Evolutionary conservation across 23 tunicate species (phyloP), one percentile per base, ranked within the genome.

Genomic region (Ciona savignyi): DNA sequence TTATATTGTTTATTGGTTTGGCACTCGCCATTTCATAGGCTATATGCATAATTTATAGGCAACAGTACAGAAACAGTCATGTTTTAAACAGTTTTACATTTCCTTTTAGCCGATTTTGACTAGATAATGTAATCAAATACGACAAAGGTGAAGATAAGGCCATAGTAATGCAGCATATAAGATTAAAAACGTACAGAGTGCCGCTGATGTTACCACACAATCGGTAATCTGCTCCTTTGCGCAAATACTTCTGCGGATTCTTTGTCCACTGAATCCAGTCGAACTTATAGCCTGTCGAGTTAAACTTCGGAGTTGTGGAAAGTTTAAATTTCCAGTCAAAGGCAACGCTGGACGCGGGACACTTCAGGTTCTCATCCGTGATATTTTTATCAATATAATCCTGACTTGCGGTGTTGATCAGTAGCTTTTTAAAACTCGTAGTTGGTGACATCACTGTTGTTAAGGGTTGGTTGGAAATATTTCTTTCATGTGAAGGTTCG

Each of bases 201-300:
- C 67, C 72, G 27, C 75, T 71, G 11, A 32, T 29, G 69, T 79
- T 86, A 27, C 93, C 93, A 70, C 93, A 86, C 0, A 86, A 76
- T n/a, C 30, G 81, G 48, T 30, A 69, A 6, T 42, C 49, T 23
- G 33, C 34, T 20, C 66, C 80, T 29, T 68, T 75, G 62, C 63
- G 68, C 0, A 86, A 32, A 33, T 74, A 80, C 35, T 86, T 85
- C 11, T 33, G 42, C 26, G 67, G 70, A 49, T 86, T 62, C n/a
- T 74, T 63, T 11, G 75, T 74, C 93, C 93, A 86, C 4, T 30
- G 73, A 25, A 68, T 29, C 78, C 79, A 74, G 30, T 34, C 33
- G 32, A 79, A 85, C 2, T 1, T 33, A 33, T 76, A 85, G 25
- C 71, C 78, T 24, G 33, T 71, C 29, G 67, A 23, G 0, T 71